Conservation (phyloP, 2,797 vertebrate species). For the Danio jaintianensis region DNA sequence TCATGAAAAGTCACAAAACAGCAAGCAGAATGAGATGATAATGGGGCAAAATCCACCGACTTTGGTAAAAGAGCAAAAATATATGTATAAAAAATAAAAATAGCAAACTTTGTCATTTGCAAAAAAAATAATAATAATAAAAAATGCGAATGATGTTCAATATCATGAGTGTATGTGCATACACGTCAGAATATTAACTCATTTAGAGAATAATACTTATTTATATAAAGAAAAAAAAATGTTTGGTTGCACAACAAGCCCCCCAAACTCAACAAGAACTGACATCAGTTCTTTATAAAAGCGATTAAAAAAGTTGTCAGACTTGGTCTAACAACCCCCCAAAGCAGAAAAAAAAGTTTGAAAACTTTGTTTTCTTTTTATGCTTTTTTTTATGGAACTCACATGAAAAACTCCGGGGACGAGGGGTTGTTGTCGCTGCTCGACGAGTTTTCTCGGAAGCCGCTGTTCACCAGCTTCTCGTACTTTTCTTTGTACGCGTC, state of each 20-base stretch:
- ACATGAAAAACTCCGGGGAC: constrained; percentile 99
- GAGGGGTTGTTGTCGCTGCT: constrained; percentile 98
- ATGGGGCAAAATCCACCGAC: constrained; percentile 80
- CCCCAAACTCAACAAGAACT: constrained; percentile 61
- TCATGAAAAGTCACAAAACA: constrained; percentile 78
- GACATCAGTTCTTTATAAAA: constrained; percentile 65
- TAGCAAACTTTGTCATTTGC: constrained; percentile 66
- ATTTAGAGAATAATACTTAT: constrained; percentile 79
- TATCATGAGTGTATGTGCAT: constrained; percentile 80
- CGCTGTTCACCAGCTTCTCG: constrained; percentile 96
- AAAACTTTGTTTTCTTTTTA: constrained; percentile 73
- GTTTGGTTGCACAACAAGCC: constrained; percentile 69
- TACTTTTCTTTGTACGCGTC: constrained; percentile 99
- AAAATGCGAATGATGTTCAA: constrained; percentile 81
- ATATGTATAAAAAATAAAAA: neutral
- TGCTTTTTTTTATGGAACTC: constrained; percentile 82
- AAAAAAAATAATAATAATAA: too few relatives aligned
- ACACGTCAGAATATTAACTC: constrained; percentile 66
- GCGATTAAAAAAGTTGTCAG: constrained; percentile 68
- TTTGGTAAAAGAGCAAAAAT: neutral
- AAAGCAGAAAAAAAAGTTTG: constrained; percentile 75
- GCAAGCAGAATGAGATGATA: constrained; percentile 95
- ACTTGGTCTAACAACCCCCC: constrained; percentile 82
- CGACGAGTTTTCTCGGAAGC: constrained; percentile 96
- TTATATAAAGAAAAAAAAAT: constrained; percentile 82